Evolutionary conservation across 2,797 vertebrate species (phyloP).

Genomic region (Thalassophryne amazonica): DNA sequence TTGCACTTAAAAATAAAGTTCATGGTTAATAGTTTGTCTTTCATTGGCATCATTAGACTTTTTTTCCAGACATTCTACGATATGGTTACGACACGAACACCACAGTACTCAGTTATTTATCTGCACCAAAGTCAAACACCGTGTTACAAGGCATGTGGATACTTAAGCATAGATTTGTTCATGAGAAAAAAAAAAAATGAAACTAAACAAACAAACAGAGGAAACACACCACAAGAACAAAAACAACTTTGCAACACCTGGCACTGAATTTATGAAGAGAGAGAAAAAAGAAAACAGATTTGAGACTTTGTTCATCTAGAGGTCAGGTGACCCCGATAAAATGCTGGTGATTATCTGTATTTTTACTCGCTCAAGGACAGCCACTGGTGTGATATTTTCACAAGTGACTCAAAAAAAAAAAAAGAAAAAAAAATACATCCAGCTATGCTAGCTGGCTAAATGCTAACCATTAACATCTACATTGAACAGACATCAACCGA

Average conservation of each 20-base stretch:
- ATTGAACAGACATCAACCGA: neutral
- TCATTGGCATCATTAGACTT: constrained; percentile 80
- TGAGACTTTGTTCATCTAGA: constrained; percentile 69
- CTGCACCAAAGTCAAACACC: constrained; percentile 79
- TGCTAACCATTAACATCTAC: constrained; percentile 21
- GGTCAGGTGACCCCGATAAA: constrained; percentile 62
- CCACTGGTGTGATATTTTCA: constrained; percentile 21
- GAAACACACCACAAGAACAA: constrained; percentile 54
- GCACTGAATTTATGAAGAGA: constrained; percentile 66
- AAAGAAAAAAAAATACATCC: no score
- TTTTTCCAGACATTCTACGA: constrained; percentile 69
- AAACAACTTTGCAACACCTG: constrained; percentile 56
- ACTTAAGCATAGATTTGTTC: constrained; percentile 81
- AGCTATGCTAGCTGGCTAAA: neutral
- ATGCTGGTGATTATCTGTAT: constrained; percentile 73
- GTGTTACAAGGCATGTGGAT: constrained; percentile 82
- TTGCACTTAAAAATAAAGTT: constrained; percentile 70
- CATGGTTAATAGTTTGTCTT: constrained; percentile 71
- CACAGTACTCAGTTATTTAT: constrained; percentile 77
- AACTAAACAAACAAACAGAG: no score
- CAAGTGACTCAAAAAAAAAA: no score
- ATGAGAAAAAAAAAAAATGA: constrained; percentile 44
- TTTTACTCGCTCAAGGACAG: constrained; percentile 6
- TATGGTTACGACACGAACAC: constrained; percentile 83
- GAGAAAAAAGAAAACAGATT: constrained; percentile 32